These are phyloP conservation scores for Drosophila micromelanica DNA, from an alignment of 1,140 invertebrate species.

Conservation along the genomic window DNA sequence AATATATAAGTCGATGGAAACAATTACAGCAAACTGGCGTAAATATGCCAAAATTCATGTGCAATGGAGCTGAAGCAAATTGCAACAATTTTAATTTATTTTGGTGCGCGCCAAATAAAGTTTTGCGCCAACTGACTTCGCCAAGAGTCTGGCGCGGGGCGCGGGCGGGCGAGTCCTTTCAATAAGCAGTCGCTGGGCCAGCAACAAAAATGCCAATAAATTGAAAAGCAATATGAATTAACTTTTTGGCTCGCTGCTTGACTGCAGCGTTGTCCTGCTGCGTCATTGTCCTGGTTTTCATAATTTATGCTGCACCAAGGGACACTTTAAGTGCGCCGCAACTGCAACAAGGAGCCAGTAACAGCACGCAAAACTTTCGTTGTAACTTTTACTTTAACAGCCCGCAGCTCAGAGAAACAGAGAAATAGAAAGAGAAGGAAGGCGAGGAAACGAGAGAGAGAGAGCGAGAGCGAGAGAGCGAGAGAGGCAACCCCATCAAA, in stretches of 20 bases:
- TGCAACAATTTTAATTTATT: slow-evolving; percentile 76
- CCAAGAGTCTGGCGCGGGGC: slow-evolving; percentile 9
- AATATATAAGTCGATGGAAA: slow-evolving; percentile 6
- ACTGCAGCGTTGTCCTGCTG: slow-evolving; percentile 18
- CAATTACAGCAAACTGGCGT: slow-evolving; percentile 22
- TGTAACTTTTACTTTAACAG: slow-evolving; percentile 41
- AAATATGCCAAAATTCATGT: slow-evolving; percentile 32
- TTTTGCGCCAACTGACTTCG: slow-evolving; percentile 5
- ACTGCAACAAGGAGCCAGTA: slow-evolving; percentile 55
- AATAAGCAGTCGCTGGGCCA: slow-evolving; percentile 48
- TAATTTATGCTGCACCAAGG: slow-evolving; percentile 71
- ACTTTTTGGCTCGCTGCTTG: slow-evolving; percentile 62
- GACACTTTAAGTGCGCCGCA: slow-evolving; percentile 68
- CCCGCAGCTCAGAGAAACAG: not conserved
- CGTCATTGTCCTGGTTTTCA: slow-evolving; percentile 68
- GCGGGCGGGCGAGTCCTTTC: slow-evolving; percentile 28
- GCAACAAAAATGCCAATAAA: slow-evolving; percentile 72
- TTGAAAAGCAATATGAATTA: slow-evolving; percentile 82
- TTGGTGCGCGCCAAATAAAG: slow-evolving; percentile 30
- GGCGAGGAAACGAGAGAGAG: not conserved
- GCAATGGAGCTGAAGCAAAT: slow-evolving; percentile 34
- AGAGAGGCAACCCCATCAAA: slow-evolving; percentile 42
- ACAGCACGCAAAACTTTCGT: slow-evolving; percentile 32
- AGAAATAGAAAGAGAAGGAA: not conserved
- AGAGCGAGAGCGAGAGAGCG: not conserved